Evolutionary conservation across 2,888 invertebrate species (phyloP).

Genomic region (Fragum sueziense): DNA sequence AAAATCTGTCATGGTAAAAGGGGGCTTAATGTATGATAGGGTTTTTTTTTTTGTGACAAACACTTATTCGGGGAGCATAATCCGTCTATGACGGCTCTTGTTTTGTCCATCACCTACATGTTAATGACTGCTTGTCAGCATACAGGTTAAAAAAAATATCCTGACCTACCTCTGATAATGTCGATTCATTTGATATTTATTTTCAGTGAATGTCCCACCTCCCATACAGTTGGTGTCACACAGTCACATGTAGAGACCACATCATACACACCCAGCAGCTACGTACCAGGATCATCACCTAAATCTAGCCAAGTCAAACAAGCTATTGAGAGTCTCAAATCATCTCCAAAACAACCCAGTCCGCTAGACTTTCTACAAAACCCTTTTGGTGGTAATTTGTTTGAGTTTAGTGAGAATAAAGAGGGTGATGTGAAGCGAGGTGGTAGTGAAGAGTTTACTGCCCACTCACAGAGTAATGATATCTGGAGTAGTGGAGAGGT

Average conservation of each 20-base stretch:
- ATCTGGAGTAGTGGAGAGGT: constrained; percentile 34
- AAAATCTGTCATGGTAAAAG: too few species aligned
- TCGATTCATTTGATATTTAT: too few species aligned
- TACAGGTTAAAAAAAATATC: too few species aligned
- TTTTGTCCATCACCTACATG: too few species aligned
- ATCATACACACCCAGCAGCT: constrained; percentile 2
- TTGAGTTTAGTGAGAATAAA: constrained; percentile 38
- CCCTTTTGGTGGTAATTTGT: constrained; percentile 60
- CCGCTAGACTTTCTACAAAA: constrained; percentile 57
- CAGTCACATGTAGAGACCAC: background rate
- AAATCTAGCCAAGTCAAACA: constrained; percentile 16
- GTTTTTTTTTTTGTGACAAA: too few species aligned
- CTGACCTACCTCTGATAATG: too few species aligned
- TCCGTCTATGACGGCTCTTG: too few species aligned
- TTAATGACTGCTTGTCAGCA: too few species aligned
- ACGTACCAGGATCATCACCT: constrained; percentile 12
- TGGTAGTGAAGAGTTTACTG: constrained; percentile 71
- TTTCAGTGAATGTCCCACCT: constrained; percentile 15
- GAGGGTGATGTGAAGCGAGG: constrained; percentile 48
- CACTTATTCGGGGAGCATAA: too few species aligned
- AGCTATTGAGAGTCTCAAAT: constrained; percentile 14
- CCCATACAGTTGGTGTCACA: background rate
- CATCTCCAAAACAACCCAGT: constrained; percentile 34
- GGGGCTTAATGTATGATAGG: too few species aligned
- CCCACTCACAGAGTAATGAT: constrained; percentile 43